phyloP scores from a whole-genome alignment of 2,888 invertebrate species.

The Seira sanloemensis region DNA sequence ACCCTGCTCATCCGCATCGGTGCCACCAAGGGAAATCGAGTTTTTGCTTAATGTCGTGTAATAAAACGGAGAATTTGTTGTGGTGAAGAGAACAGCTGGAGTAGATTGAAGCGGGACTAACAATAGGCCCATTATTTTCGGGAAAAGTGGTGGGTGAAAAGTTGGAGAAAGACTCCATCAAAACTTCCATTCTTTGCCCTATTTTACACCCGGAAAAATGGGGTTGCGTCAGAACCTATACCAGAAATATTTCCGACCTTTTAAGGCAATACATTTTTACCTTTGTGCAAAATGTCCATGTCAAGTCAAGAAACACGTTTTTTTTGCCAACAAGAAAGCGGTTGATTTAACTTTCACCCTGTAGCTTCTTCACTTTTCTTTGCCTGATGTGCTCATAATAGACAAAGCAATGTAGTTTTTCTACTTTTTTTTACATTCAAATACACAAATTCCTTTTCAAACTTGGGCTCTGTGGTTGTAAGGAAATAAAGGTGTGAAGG shows the following conservation, averaged over 20 bases:
- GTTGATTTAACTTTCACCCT: background rate
- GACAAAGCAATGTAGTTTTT: too few species aligned
- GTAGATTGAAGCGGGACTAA: background rate
- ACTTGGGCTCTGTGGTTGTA: too few species aligned
- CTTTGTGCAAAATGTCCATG: background rate
- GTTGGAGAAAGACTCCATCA: slow-evolving; percentile 33
- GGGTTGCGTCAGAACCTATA: background rate
- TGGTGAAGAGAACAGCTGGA: background rate
- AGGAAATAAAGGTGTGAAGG: too few species aligned
- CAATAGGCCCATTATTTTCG: background rate
- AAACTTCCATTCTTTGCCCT: slow-evolving; percentile 15
- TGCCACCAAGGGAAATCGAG: background rate
- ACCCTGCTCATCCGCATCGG: background rate
- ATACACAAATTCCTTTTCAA: too few species aligned
- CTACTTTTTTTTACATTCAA: too few species aligned
- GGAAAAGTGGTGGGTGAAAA: slow-evolving; percentile 9
- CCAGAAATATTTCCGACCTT: background rate
- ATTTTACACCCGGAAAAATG: background rate
- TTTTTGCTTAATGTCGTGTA: background rate
- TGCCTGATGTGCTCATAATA: too few species aligned
- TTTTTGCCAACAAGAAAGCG: background rate
- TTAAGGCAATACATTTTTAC: background rate
- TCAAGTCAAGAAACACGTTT: background rate
- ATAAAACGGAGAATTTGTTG: slow-evolving; percentile 3
- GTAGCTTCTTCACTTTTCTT: too few species aligned